Evolutionary conservation across 2,888 invertebrate genomes (phyloP).

Genomic region (Harpalus rufipes): DNA sequence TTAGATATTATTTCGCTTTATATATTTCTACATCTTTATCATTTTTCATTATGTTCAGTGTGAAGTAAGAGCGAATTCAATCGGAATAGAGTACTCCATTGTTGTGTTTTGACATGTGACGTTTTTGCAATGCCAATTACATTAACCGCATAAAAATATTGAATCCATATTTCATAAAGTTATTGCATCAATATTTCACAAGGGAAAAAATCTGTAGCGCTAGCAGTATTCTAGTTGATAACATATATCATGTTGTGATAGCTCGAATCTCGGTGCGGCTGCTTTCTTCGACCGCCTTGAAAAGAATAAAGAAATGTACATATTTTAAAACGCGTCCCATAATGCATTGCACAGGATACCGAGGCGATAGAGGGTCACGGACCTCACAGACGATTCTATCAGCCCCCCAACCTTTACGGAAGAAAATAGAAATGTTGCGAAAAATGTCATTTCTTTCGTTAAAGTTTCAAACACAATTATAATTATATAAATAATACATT

Average conservation of each 20-base stretch:
- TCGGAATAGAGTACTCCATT: slow-evolving; percentile 49
- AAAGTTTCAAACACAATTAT: not conserved
- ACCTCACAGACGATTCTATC: slow-evolving; percentile 9
- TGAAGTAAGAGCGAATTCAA: slow-evolving; percentile 38
- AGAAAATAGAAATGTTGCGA: not conserved
- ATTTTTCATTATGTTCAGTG: slow-evolving; percentile 36
- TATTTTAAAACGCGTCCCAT: slow-evolving; percentile 56
- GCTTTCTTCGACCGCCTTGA: slow-evolving; percentile 50
- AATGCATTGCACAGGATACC: slow-evolving; percentile 36
- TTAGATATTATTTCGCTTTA: slow-evolving; percentile 35
- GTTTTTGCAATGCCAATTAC: slow-evolving; percentile 70
- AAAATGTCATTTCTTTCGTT: no score
- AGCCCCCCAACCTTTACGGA: not conserved
- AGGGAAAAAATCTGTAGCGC: slow-evolving; percentile 56
- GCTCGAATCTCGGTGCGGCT: slow-evolving; percentile 41
- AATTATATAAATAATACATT: no score
- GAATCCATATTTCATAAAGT: slow-evolving; percentile 68
- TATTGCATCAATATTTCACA: slow-evolving; percentile 70
- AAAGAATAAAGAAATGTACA: slow-evolving; percentile 55
- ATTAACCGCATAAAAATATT: slow-evolving; percentile 72
- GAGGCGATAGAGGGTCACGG: slow-evolving; percentile 22
- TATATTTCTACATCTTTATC: slow-evolving; percentile 21
- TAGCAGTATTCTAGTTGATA: slow-evolving; percentile 63
- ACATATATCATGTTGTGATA: slow-evolving; percentile 65
- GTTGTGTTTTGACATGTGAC: slow-evolving; percentile 42